Evolutionary conservation across 2,113 vertebrate species (phyloP), one percentile per base, ranked within the genome.

Genomic region (Epinephelus cyanopodus): DNA sequence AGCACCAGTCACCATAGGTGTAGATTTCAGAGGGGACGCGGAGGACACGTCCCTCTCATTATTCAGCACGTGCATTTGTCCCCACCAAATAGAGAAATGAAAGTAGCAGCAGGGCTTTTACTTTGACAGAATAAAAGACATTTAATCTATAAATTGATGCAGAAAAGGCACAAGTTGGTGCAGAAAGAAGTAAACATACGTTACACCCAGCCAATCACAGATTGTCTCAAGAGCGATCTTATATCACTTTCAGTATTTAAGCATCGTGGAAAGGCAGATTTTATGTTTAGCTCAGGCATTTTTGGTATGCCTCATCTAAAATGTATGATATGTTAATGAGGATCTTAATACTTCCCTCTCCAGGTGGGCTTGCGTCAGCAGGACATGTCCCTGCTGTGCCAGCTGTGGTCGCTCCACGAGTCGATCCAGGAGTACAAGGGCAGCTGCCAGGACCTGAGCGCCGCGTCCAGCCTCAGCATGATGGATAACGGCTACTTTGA

Each of bases 381-480:
- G 92, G 98, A 99, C 93, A 99, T 99, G 98, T 99, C 98, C 0
- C 76, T 99, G 87, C 96, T 99, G 74, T 99, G 99, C 92, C 98
- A 99, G 90, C 96, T 99, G 13, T 99, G 98, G 95, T 98, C 98
- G 18, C 96, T 99, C 14, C 97, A 99, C 2, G 99, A 99, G 90
- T 99, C 98, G 1, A 99, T 99, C 90, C 99, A 99, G 94, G 99
- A 99, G 85, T 99, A 99, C 90, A 99, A 99, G 94, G 98, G 98
- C 66, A 97, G 96, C 42, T 99, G 98, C 93, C 98, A 99, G 93
- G 95, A 96, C 91, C 92, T 96, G 74, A 94, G 93, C 60, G 97
- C 97, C 19, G 97, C 96, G 54, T 96, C 97, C 73, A 96, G 95
- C 17, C 96, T 96, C 87, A 95, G 97, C 90, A 91, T 95, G 18